Evolutionary conservation across 2,888 invertebrate species (phyloP).

Genomic region (Xanthia icteritia): DNA sequence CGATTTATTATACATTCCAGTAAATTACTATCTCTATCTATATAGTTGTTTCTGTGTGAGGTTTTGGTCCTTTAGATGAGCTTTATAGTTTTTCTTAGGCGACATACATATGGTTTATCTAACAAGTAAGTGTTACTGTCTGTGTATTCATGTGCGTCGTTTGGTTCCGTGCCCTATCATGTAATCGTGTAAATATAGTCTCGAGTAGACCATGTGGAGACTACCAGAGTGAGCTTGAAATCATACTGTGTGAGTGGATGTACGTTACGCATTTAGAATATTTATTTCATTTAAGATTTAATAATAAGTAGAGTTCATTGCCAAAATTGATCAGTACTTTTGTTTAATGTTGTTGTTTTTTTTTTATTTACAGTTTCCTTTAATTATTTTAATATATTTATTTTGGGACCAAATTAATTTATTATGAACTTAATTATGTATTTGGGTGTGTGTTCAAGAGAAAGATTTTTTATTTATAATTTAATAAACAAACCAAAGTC

Average conservation of each 20-base stretch:
- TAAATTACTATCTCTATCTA: constrained; percentile 78
- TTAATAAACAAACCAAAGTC: constrained; percentile 90
- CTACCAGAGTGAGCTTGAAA: constrained; percentile 75
- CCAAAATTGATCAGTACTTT: constrained; percentile 90
- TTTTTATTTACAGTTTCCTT: constrained; percentile 80
- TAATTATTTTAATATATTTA: constrained; percentile 89
- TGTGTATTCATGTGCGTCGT: constrained; percentile 81
- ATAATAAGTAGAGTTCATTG: constrained; percentile 88
- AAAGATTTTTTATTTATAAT: constrained; percentile 89
- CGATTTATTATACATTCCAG: constrained; percentile 86
- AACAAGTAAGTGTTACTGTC: constrained; percentile 77
- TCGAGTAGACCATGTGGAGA: constrained; percentile 75
- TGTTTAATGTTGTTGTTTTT: constrained; percentile 86
- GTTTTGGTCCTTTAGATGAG: constrained; percentile 83
- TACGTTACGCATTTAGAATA: constrained; percentile 83
- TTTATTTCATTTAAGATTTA: constrained; percentile 88
- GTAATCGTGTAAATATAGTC: constrained; percentile 84
- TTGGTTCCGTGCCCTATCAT: constrained; percentile 79
- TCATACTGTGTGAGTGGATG: constrained; percentile 82
- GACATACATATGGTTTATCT: constrained; percentile 80
- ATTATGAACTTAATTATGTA: constrained; percentile 88
- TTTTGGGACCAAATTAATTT: constrained; percentile 91
- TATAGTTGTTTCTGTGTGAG: constrained; percentile 82
- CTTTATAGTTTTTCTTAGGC: constrained; percentile 87
- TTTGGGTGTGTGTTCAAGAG: constrained; percentile 88